Conservation (phyloP, 2,888 invertebrate genomes). For the Perdita meconis region DNA sequence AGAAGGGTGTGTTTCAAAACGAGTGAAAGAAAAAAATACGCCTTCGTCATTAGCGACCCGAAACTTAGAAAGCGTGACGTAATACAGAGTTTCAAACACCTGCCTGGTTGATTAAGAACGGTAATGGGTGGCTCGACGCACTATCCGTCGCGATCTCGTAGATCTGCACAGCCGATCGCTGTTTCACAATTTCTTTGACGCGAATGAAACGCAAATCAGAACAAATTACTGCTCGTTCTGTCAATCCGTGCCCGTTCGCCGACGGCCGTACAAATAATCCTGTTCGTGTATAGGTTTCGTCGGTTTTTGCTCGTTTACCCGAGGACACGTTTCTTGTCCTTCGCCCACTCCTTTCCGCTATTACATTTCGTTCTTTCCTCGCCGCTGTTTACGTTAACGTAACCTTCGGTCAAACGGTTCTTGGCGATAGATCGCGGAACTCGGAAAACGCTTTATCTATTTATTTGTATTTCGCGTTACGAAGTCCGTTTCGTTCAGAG, state of each 20-base stretch:
- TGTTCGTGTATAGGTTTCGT: neutral
- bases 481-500: neutral
- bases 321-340: constrained; percentile 12
- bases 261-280: constrained; percentile 7
- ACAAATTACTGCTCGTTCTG: constrained; percentile 2
- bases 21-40: neutral
- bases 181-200: constrained; percentile 37
- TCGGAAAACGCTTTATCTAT: neutral
- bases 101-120: constrained; percentile 45
- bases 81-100: constrained; percentile 40
- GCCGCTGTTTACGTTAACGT: neutral
- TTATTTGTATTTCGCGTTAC: neutral
- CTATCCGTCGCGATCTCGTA: constrained; percentile 24
- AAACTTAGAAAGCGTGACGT: constrained; percentile 59
- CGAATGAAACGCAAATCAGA: constrained; percentile 24
- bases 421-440: neutral
- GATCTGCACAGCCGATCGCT: constrained; percentile 1
- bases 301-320: constrained; percentile 9
- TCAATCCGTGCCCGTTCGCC: neutral
- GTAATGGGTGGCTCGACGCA: constrained; percentile 15
- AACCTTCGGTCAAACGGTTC: neutral
- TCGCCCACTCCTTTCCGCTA: constrained; percentile 6
- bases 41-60: constrained; percentile 31
- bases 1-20: constrained; percentile 21
- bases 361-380: neutral